These are phyloP conservation scores for Rattus rattus DNA, from an alignment of 2,113 vertebrate species.

Conservation along the genomic window DNA sequence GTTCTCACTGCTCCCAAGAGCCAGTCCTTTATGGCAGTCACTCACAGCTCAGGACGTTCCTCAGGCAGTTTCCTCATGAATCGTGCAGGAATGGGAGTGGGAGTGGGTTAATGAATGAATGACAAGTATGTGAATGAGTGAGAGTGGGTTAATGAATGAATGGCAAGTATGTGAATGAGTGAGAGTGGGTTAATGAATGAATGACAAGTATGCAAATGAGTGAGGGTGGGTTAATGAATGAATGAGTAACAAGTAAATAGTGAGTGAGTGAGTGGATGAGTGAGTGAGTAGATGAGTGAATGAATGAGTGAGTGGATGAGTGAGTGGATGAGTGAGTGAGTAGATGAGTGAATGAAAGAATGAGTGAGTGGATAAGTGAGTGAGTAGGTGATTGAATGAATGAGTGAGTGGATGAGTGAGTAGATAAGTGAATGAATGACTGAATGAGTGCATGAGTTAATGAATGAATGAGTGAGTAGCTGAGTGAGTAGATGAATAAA, in stretches of 20 bases:
- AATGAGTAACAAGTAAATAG: background rate
- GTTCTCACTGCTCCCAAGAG: background rate
- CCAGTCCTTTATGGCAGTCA: background rate
- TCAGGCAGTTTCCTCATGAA: background rate
- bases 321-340: no score
- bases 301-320: background rate
- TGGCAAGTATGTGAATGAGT: background rate
- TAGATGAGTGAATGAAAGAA: no score
- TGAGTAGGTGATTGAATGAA: no score
- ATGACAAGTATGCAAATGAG: background rate
- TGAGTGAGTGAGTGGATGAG: background rate
- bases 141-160: no score
- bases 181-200: background rate
- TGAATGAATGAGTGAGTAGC: fast-evolving
- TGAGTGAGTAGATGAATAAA: fast-evolving
- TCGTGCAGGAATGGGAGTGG: background rate
- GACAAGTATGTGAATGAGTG: background rate
- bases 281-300: background rate
- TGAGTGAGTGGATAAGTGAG: background rate
- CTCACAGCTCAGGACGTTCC: background rate
- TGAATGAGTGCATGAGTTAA: fast-evolving
- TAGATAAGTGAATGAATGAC: fast-evolving
- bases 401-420: fast-evolving
- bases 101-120: background rate
- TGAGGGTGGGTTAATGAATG: background rate